These are phyloP conservation scores for Lasiurus cinereus DNA, from an alignment of 2,113 vertebrate genomes.

Conservation along the genomic window DNA sequence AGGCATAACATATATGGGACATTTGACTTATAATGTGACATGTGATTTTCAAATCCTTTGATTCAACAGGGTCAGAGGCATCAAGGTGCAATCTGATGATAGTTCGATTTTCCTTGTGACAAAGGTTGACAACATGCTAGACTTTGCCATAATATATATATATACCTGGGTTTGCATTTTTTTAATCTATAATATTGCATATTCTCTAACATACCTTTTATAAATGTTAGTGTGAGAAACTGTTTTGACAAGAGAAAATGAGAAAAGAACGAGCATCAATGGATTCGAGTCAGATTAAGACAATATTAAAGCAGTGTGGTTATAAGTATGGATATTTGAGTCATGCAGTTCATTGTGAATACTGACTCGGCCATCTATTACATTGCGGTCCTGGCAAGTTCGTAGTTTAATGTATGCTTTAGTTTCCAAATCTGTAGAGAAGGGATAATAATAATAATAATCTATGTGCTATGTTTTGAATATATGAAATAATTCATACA, in stretches of 20 bases:
- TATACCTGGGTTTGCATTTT: background rate
- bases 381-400: background rate
- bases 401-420: background rate
- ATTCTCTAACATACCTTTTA: conserved; percentile 11
- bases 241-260: conserved; percentile 19
- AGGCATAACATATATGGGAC: background rate
- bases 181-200: background rate
- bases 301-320: background rate
- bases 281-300: background rate
- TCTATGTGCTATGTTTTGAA: background rate
- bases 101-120: background rate
- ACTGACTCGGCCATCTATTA: background rate
- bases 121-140: background rate
- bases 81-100: background rate
- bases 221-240: conserved; percentile 15
- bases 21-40: background rate
- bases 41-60: background rate
- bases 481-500: conserved; percentile 12
- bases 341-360: background rate
- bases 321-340: background rate
- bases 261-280: background rate
- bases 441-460: background rate
- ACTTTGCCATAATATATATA: background rate
- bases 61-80: background rate
- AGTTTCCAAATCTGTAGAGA: conserved; percentile 32